A percentile compares a stretch with the other conserved stretches of the same genome.
Evolutionary conservation across 2,888 invertebrate genomes (phyloP).

Genomic region (Dolomedes plantarius): DNA sequence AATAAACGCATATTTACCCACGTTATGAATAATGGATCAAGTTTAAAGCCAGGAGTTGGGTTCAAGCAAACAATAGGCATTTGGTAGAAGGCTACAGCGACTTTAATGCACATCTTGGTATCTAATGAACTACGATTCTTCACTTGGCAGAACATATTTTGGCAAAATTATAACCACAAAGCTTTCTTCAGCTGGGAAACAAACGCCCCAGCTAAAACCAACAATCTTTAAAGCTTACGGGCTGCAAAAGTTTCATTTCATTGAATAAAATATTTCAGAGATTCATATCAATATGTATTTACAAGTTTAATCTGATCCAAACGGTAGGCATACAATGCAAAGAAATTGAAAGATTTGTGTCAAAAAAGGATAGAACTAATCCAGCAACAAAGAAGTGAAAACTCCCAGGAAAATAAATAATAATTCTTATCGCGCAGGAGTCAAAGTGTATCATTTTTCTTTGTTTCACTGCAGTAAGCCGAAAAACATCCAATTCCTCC

Average conservation of each 20-base stretch:
- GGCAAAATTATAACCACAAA: too few relatives aligned
- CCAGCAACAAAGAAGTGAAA: neutral
- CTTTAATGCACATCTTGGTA: too few relatives aligned
- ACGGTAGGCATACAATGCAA: neutral
- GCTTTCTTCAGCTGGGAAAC: neutral
- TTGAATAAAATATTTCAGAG: neutral
- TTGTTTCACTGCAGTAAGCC: neutral
- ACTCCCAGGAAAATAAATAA: neutral
- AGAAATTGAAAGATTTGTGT: neutral
- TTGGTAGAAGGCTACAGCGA: too few relatives aligned
- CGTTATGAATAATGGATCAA: too few relatives aligned
- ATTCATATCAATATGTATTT: neutral
- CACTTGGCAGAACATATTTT: too few relatives aligned
- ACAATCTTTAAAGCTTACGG: neutral
- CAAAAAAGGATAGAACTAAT: neutral
- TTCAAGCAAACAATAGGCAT: too few relatives aligned
- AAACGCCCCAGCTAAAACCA: neutral
- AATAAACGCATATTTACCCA: too few relatives aligned
- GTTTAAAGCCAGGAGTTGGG: too few relatives aligned
- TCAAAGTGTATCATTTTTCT: slow-evolving; percentile 16
- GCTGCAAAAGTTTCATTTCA: neutral
- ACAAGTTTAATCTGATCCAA: neutral
- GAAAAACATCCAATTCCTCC: neutral
- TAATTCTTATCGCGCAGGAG: neutral
- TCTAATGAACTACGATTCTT: too few relatives aligned